Evolutionary conservation across 2,113 vertebrate genomes (phyloP).

Genomic region (Platysteira castanea): DNA sequence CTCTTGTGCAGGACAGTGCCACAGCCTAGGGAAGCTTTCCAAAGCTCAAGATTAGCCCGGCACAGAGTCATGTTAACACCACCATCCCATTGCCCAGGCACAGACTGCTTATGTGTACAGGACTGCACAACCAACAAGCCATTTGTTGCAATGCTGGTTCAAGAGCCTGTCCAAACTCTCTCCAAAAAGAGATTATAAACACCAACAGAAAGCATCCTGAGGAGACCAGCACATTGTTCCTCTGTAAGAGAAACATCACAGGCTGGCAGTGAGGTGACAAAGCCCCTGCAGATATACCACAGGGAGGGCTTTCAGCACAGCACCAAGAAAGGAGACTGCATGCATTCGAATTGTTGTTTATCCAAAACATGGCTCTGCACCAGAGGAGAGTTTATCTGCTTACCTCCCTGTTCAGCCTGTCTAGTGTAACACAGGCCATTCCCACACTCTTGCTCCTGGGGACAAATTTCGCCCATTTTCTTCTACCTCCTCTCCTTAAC

Average conservation of each 20-base stretch:
- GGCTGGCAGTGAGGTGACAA: not conserved
- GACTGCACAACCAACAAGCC: not conserved
- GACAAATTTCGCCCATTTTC: not conserved
- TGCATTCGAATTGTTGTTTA: fast-evolving
- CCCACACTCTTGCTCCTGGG: not conserved
- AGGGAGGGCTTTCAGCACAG: not conserved
- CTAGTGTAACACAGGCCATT: fast-evolving
- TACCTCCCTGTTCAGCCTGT: not conserved
- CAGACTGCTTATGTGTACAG: not conserved
- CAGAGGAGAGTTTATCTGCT: not conserved
- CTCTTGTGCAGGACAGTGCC: not conserved
- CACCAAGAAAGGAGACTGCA: not conserved
- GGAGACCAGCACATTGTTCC: not conserved
- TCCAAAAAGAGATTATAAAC: not conserved
- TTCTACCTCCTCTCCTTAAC: not conserved
- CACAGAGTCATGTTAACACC: not conserved
- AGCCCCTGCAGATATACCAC: not conserved
- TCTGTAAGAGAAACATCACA: not conserved
- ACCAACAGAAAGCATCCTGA: not conserved
- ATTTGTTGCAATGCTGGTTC: fast-evolving
- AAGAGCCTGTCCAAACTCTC: not conserved
- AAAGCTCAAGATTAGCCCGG: not conserved
- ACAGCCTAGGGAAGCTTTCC: not conserved
- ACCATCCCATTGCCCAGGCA: not conserved
- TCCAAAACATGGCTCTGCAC: not conserved